Evolutionary conservation across 2,113 vertebrate genomes (phyloP).

Genomic region (Synodontis membranacea): DNA sequence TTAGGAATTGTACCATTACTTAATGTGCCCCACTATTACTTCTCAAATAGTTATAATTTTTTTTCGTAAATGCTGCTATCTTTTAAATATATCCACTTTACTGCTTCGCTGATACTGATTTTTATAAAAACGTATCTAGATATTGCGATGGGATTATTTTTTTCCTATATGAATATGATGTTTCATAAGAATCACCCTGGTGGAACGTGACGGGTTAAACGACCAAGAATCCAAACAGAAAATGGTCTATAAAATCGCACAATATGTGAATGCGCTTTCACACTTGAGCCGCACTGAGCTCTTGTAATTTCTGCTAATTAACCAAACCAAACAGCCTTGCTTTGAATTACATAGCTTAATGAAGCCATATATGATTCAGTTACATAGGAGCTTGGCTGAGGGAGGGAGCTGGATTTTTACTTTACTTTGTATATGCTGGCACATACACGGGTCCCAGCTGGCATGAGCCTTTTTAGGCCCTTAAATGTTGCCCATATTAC

Average conservation of each 20-base stretch:
- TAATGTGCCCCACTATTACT: background rate
- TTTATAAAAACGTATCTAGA: background rate
- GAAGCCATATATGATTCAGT: background rate
- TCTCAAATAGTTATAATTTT: background rate
- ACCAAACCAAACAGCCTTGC: background rate
- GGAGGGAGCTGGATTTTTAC: background rate
- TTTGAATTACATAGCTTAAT: background rate
- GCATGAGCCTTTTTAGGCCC: constrained; percentile 41
- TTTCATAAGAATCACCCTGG: background rate
- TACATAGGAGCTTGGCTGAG: background rate
- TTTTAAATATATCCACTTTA: background rate
- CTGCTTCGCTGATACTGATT: background rate
- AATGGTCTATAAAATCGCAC: background rate
- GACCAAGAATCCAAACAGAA: background rate
- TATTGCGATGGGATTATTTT: background rate
- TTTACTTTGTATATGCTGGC: constrained; percentile 29
- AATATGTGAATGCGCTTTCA: background rate
- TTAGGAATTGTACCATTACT: background rate
- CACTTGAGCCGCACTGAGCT: background rate
- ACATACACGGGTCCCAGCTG: constrained; percentile 32
- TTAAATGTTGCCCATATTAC: constrained; percentile 44
- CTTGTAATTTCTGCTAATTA: background rate
- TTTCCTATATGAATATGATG: background rate
- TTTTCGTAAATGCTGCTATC: background rate
- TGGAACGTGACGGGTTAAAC: no score